A percentile compares a stretch with the other conserved stretches of the same genome.
phyloP scores from a whole-genome alignment of 2,797 vertebrate genomes.

The Vipera ursinii region DNA sequence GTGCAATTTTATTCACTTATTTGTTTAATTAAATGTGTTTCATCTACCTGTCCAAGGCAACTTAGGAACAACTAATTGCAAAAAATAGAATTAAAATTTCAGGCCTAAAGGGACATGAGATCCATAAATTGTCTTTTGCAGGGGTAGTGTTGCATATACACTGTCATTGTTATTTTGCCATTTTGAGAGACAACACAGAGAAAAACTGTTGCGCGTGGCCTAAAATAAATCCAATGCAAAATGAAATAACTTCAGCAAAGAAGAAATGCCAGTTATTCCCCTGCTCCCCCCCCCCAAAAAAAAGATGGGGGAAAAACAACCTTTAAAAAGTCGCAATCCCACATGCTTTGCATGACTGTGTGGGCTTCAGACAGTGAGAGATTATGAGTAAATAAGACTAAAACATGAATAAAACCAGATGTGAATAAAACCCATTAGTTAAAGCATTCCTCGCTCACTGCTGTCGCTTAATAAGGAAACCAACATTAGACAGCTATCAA shows the following conservation, averaged over 20 bases:
- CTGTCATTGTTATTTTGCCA: not conserved
- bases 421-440: not conserved
- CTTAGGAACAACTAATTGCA: no score
- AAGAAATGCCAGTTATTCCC: not conserved
- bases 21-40: no score
- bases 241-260: not conserved
- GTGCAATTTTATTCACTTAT: not conserved
- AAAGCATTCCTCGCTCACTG: not conserved
- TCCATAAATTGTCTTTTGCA: no score
- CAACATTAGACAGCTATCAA: conserved; percentile 9
- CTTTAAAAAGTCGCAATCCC: not conserved
- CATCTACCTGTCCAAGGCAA: no score
- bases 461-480: conserved; percentile 43
- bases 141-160: no score
- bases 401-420: not conserved
- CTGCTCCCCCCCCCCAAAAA: not conserved
- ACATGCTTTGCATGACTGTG: not conserved
- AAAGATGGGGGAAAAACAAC: not conserved
- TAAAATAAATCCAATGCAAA: not conserved
- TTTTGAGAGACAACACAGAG: not conserved
- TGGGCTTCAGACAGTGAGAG: not conserved
- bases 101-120: no score
- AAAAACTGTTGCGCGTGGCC: not conserved
- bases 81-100: no score
- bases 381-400: not conserved